phyloP scores from a whole-genome alignment of 2,113 vertebrate species.

The Microcebus lehilahytsara region DNA sequence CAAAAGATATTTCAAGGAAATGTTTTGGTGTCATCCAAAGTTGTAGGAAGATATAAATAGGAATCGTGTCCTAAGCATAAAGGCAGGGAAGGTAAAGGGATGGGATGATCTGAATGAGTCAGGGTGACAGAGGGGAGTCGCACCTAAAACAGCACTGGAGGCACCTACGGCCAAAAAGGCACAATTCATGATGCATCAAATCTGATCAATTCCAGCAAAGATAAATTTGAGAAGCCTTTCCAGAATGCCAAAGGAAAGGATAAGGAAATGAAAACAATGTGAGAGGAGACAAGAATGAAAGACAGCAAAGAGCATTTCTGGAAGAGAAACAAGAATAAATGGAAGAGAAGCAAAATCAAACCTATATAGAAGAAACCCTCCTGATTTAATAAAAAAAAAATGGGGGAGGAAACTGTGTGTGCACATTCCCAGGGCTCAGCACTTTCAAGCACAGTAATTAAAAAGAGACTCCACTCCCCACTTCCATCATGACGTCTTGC shows the following conservation, averaged over 20 bases:
- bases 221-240: neutral
- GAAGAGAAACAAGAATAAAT: neutral
- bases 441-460: neutral
- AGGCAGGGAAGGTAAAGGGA: neutral
- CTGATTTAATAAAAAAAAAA: neutral
- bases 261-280: neutral
- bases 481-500: neutral
- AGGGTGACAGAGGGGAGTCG: too few relatives aligned
- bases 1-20: neutral
- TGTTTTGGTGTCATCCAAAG: neutral
- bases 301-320: neutral
- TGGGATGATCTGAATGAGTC: neutral
- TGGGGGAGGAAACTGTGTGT: fast-evolving
- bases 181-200: neutral
- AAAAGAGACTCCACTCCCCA: too few relatives aligned
- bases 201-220: fast-evolving
- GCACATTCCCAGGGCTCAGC: neutral
- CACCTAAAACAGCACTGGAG: neutral
- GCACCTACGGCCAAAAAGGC: too few relatives aligned
- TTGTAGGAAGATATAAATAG: neutral
- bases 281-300: neutral
- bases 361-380: neutral
- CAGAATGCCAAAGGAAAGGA: neutral
- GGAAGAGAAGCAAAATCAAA: neutral
- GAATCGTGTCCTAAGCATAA: neutral